phyloP scores from a whole-genome alignment of 1,140 invertebrate genomes.

The Cydia splendana region DNA sequence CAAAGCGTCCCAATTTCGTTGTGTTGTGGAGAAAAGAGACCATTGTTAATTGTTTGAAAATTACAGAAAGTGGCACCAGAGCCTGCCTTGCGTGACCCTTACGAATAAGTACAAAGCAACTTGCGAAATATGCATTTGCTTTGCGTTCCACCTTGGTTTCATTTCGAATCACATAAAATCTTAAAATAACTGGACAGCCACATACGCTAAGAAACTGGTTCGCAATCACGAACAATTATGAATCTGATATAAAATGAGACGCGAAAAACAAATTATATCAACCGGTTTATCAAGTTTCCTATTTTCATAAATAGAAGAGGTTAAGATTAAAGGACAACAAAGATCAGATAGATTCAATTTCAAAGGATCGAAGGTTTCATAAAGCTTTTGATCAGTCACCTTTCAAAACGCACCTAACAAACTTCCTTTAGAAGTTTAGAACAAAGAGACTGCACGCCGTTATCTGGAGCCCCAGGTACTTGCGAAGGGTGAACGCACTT shows the following conservation, averaged over 20 bases:
- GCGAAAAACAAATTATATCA: constrained; percentile 2
- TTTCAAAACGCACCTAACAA: neutral
- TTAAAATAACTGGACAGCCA: constrained; percentile 14
- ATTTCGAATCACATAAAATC: constrained; percentile 20
- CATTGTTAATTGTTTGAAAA: neutral
- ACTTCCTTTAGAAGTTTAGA: constrained; percentile 14
- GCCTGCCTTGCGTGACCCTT: neutral
- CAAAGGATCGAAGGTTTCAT: neutral
- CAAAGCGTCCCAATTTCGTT: constrained; percentile 35
- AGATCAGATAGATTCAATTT: neutral
- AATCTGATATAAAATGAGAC: neutral
- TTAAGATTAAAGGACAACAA: neutral
- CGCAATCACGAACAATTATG: neutral
- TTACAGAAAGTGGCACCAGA: neutral
- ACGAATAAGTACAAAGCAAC: neutral
- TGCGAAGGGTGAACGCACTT: constrained; percentile 29
- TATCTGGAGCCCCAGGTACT: constrained; percentile 18
- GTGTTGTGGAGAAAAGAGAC: neutral
- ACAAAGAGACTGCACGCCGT: constrained; percentile 14
- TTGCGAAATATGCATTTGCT: constrained; percentile 1
- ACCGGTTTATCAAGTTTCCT: neutral
- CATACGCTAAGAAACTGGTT: neutral
- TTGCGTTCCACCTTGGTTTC: constrained; percentile 20
- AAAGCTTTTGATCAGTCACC: neutral
- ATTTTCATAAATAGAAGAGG: too few relatives aligned